Conservation (phyloP, 2,113 vertebrate genomes). For the Pelvicachromis taeniatus region DNA sequence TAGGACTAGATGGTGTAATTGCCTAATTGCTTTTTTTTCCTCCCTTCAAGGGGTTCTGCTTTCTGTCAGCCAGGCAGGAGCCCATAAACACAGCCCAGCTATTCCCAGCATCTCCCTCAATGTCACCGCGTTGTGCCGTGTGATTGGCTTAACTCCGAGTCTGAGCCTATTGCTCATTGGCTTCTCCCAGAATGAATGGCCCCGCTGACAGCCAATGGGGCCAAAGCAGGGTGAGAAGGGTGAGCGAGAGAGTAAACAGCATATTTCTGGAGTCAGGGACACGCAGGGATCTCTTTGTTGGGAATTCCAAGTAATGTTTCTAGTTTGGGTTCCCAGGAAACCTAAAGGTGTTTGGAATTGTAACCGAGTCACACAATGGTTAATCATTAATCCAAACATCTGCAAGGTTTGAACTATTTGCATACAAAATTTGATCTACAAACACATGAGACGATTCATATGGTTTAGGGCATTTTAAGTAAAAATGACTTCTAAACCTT, state of each 20-base stretch:
- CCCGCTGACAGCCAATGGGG: slow-evolving; percentile 69
- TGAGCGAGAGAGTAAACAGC: slow-evolving; percentile 49
- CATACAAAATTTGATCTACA: background rate
- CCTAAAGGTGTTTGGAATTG: background rate
- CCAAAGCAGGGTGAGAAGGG: slow-evolving; percentile 60
- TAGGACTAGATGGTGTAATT: slow-evolving; percentile 69
- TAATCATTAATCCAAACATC: background rate
- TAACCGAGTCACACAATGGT: background rate
- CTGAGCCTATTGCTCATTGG: slow-evolving; percentile 57
- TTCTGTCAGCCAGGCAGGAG: slow-evolving; percentile 71
- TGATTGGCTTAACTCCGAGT: slow-evolving; percentile 58
- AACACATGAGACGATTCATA: background rate
- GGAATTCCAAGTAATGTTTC: slow-evolving; percentile 27
- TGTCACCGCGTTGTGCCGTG: slow-evolving; percentile 30
- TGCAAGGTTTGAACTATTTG: background rate
- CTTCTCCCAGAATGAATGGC: slow-evolving; percentile 63
- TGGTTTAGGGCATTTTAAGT: background rate
- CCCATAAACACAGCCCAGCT: slow-evolving; percentile 64
- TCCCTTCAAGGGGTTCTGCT: slow-evolving; percentile 65
- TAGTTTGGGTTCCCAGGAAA: slow-evolving; percentile 14
- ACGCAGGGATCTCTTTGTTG: background rate
- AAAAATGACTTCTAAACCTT: background rate
- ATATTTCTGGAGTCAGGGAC: slow-evolving; percentile 43
- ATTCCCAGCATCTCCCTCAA: slow-evolving; percentile 64
- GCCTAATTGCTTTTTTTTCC: slow-evolving; percentile 77